Conservation (phyloP, 2,888 invertebrate genomes). For the Chironomus tentans region DNA sequence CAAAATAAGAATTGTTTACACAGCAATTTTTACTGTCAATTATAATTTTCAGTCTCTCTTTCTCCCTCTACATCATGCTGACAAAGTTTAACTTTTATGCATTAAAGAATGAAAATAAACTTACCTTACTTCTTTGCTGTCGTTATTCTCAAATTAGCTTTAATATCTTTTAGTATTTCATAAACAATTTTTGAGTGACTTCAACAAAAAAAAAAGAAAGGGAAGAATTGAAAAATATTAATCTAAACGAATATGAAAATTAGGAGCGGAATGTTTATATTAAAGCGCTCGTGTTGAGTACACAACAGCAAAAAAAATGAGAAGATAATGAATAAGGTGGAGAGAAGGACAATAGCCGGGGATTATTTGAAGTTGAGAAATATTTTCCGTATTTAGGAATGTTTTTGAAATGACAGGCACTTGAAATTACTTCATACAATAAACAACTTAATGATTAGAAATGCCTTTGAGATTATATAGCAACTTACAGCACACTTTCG, state of each 20-base stretch:
- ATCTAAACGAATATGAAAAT: neutral
- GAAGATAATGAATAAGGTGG: too few relatives aligned
- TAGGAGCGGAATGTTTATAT: neutral
- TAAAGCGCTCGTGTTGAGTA: neutral
- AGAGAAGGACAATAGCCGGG: too few relatives aligned
- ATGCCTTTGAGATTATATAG: too few relatives aligned
- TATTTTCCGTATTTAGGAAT: too few relatives aligned
- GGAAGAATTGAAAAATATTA: neutral
- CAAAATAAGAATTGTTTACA: neutral
- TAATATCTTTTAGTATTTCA: constrained; percentile 6
- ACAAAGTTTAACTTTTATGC: neutral
- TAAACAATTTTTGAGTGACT: constrained; percentile 15
- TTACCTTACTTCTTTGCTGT: neutral
- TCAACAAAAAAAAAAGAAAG: neutral
- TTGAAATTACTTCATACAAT: too few relatives aligned
- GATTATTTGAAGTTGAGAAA: too few relatives aligned
- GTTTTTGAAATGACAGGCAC: too few relatives aligned
- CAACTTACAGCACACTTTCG: too few relatives aligned
- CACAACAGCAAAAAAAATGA: too few relatives aligned
- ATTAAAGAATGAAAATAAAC: neutral
- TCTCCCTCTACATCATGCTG: too few relatives aligned
- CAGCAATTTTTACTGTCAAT: neutral
- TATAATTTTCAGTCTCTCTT: neutral
- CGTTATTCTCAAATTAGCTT: constrained; percentile 1
- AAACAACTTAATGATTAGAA: too few relatives aligned